Conservation (phyloP, 2,113 vertebrate genomes). For the Burhinus bistriatus region DNA sequence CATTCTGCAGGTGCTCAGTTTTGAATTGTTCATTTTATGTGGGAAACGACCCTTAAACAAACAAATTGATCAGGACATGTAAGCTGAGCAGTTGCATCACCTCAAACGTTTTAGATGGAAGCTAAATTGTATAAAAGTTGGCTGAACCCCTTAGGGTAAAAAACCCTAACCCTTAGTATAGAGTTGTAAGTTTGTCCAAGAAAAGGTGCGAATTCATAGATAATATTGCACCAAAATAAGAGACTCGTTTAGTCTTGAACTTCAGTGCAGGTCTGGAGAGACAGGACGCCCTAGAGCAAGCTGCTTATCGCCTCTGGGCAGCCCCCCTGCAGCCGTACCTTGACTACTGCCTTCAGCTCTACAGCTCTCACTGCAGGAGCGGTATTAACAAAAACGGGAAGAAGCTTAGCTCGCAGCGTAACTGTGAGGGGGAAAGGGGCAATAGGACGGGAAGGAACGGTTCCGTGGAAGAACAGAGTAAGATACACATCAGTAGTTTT, state of each 20-base stretch:
- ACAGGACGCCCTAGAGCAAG: too few relatives aligned
- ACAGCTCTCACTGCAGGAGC: neutral
- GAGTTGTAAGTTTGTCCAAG: neutral
- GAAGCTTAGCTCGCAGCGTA: neutral
- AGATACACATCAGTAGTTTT: neutral
- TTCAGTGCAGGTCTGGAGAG: neutral
- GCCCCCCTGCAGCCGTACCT: neutral
- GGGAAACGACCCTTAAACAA: neutral
- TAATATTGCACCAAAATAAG: neutral
- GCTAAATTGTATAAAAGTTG: neutral
- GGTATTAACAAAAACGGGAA: too few relatives aligned
- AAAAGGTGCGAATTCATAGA: neutral
- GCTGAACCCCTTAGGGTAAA: neutral
- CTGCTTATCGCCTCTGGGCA: accelerated
- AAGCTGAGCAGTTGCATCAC: neutral
- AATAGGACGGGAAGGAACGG: neutral
- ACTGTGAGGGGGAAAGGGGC: too few relatives aligned
- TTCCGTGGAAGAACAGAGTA: neutral
- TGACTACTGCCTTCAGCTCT: accelerated
- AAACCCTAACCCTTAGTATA: neutral
- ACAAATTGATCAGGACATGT: accelerated
- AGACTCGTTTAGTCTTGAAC: too few relatives aligned
- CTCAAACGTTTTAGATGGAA: neutral
- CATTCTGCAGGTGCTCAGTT: neutral
- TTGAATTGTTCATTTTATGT: neutral